These are phyloP conservation scores for Orestias chungarensis DNA, from an alignment of 2,797 vertebrate genomes.

Conservation along the genomic window DNA sequence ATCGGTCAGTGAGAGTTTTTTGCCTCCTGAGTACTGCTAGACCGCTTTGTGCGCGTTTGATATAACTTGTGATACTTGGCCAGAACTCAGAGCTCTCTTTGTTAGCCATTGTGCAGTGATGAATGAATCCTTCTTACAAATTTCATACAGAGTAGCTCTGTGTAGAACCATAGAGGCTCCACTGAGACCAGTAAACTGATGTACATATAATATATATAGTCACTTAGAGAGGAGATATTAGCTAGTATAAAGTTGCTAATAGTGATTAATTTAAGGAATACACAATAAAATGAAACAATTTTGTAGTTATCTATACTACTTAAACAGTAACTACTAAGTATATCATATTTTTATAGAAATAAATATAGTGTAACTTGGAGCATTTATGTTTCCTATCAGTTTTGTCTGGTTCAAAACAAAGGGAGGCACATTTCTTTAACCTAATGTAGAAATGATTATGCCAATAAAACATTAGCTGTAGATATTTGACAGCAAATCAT, in stretches of 20 bases:
- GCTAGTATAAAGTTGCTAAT: conserved; percentile 2
- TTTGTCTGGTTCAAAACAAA: background rate
- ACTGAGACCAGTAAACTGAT: conserved; percentile 47
- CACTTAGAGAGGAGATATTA: conserved; percentile 15
- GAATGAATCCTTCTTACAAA: conserved; percentile 64
- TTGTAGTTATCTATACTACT: background rate
- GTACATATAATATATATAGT: conserved; percentile 9
- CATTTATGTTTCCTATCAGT: background rate
- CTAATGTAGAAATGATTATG: conserved; percentile 2
- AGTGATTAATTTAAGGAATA: background rate
- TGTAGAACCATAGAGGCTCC: conserved; percentile 58
- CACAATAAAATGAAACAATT: background rate
- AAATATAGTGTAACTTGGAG: background rate
- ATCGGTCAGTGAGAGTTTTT: conserved; percentile 50
- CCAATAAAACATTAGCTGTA: background rate
- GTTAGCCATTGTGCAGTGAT: conserved; percentile 59
- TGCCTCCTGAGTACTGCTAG: conserved; percentile 47
- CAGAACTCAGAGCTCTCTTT: conserved; percentile 55
- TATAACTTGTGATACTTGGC: conserved; percentile 67
- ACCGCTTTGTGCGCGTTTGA: conserved; percentile 58
- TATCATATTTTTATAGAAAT: background rate
- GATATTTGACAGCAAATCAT: conserved; percentile 24
- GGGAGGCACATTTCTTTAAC: background rate
- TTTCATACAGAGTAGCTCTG: conserved; percentile 60
- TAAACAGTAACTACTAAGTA: background rate